Evolutionary conservation across 2,797 vertebrate species (phyloP), one percentile per base, ranked within the genome.

Genomic region (Synaphobranchus kaupii): DNA sequence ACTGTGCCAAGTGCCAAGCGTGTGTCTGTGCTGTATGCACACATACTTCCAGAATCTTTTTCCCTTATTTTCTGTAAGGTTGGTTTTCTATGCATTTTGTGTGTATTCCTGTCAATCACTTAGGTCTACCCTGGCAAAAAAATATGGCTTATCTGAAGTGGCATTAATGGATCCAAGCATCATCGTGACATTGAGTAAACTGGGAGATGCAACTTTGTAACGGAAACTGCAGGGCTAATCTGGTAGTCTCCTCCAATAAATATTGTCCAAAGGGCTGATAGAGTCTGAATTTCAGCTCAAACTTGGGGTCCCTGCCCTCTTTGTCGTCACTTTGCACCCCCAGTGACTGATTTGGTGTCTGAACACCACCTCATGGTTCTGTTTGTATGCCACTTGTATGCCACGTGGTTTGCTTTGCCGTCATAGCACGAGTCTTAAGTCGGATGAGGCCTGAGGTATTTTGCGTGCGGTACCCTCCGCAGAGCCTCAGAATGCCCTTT

Each of bases 361-460:
- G 76, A 80, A 25, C 39, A 80, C 44, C 68, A 28, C 13, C 52
- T 52, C 13, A 73, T 22, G 13, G 10, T 34, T 34, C 68, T 73
- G 68, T 39, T 39, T 34, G 28, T 39, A 13, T 34, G 28, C 68
- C 31, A 13, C 68, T 71, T 31, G 68, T 71, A 31, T n/a, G 47
- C 47, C 76, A 80, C 17, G 44, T 80, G 76, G 47, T 80, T 39
- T 80, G 76, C 76, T 80, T 78, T 78, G 39, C 73, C 39, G 4
- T 47, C 73, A 20, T 17, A 78, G 20, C 68, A 73, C 0, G 12
- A 73, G 31, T 73, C 15, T 78, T 78, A 47, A 47, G 13, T 78
- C 20, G 39, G 66, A 7, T 68, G 8, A 68, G 39, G 73, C 39
- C 25, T 78, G 39, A 25, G 5, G 39, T 20, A 47, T 78, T 78